Evolutionary conservation across 2,797 vertebrate species (phyloP).

Genomic region (Australoheros facetus): DNA sequence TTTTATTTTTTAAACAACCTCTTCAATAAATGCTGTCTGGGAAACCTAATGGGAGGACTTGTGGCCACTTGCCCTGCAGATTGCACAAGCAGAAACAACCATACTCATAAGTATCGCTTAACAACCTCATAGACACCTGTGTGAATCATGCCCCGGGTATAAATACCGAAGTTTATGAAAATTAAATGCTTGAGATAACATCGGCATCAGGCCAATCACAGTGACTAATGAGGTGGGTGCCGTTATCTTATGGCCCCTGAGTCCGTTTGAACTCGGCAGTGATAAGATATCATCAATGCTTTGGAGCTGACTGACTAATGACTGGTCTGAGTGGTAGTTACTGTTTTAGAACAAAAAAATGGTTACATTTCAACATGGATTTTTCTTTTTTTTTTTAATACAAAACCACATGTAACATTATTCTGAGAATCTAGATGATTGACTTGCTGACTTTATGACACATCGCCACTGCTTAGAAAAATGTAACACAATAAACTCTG

Average conservation of each 20-base stretch:
- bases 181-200: slow-evolving; percentile 18
- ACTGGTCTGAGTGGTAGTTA: slow-evolving; percentile 24
- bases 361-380: slow-evolving; percentile 32
- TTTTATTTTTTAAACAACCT: slow-evolving; percentile 50
- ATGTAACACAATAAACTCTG: slow-evolving; percentile 40
- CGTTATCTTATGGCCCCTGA: slow-evolving; percentile 4
- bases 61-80: slow-evolving; percentile 27
- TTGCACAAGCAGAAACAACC: slow-evolving; percentile 10
- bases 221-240: slow-evolving; percentile 22
- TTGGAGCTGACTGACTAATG: background rate
- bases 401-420: slow-evolving; percentile 56
- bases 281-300: background rate
- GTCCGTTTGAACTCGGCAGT: slow-evolving; percentile 22
- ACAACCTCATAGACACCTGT: slow-evolving; percentile 27
- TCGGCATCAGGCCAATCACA: background rate
- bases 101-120: background rate
- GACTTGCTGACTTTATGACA: slow-evolving; percentile 41
- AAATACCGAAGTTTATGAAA: slow-evolving; percentile 26
- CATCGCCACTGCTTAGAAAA: slow-evolving; percentile 43
- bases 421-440: slow-evolving; percentile 35
- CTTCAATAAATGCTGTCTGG: slow-evolving; percentile 43
- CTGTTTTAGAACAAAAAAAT: slow-evolving; percentile 39
- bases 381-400: slow-evolving; percentile 18
- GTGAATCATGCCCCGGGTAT: slow-evolving; percentile 30
- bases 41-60: slow-evolving; percentile 31